A percentile compares a stretch with the other conserved stretches of the same genome.
Conservation (phyloP, 2,888 invertebrate species). For the Strigamia crassipes region DNA sequence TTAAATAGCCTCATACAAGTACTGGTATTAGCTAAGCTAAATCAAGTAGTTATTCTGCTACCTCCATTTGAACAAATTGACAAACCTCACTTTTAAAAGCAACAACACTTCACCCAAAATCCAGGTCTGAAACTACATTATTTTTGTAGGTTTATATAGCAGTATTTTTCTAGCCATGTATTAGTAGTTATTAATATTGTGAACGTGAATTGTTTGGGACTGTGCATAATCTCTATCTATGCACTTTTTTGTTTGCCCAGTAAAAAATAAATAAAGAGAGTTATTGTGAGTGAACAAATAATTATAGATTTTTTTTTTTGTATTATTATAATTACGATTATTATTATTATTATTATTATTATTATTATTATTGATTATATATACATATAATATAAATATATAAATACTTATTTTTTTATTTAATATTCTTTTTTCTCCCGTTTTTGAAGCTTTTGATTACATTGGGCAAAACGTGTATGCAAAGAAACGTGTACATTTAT, state of each 20-base stretch:
- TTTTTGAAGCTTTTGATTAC: constrained; percentile 18
- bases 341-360: not conserved
- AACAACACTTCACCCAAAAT: constrained; percentile 35
- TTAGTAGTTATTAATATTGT: constrained; percentile 35
- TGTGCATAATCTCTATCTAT: constrained; percentile 40
- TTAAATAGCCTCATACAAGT: constrained; percentile 38
- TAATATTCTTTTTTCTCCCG: constrained; percentile 7
- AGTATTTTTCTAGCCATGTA: constrained; percentile 42
- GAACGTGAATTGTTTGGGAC: constrained; percentile 33
- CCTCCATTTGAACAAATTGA: constrained; percentile 35
- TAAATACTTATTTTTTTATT: constrained; percentile 32
- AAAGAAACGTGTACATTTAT: constrained; percentile 32
- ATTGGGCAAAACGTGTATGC: constrained; percentile 32
- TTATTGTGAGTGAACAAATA: constrained; percentile 32
- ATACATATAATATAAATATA: not conserved
- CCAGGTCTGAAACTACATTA: constrained; percentile 40
- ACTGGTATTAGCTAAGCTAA: constrained; percentile 26
- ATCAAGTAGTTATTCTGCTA: constrained; percentile 36
- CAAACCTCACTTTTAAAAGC: constrained; percentile 29
- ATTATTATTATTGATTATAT: not conserved
- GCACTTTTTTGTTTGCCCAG: constrained; percentile 17
- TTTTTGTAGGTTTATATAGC: constrained; percentile 40
- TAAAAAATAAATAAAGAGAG: not conserved
- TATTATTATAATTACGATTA: not conserved
- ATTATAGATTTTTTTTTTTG: not conserved